A percentile compares a stretch with the other conserved stretches of the same genome.
phyloP scores from a whole-genome alignment of 2,888 invertebrate genomes.

The Volucella inflata region DNA sequence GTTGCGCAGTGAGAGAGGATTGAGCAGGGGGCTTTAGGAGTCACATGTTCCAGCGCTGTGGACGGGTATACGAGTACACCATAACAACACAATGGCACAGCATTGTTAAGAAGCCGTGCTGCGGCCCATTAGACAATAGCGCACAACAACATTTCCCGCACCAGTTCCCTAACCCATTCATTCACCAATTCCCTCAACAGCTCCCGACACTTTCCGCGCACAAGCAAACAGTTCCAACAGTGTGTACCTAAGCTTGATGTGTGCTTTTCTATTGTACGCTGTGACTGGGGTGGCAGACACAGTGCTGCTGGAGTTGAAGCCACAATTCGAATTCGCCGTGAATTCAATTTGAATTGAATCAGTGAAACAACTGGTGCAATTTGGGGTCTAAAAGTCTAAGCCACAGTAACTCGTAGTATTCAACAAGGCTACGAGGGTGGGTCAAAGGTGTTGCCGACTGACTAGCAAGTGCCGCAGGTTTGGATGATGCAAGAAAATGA shows the following conservation, averaged over 20 bases:
- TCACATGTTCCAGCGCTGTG: slow-evolving; percentile 51
- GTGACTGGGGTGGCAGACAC: slow-evolving; percentile 46
- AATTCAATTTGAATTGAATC: too few relatives aligned
- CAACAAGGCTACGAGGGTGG: background rate
- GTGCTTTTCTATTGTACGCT: slow-evolving; percentile 23
- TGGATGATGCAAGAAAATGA: background rate
- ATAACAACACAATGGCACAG: slow-evolving; percentile 67
- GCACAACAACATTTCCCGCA: background rate
- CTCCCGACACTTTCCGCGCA: too few relatives aligned
- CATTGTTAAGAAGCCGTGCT: slow-evolving; percentile 71
- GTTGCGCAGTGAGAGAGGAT: slow-evolving; percentile 6
- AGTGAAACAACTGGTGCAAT: slow-evolving; percentile 65
- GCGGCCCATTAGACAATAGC: slow-evolving; percentile 69
- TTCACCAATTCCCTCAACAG: too few relatives aligned
- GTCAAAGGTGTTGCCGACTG: slow-evolving; percentile 1
- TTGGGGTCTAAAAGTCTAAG: slow-evolving; percentile 29
- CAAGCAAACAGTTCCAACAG: slow-evolving; percentile 3
- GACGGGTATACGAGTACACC: slow-evolving; percentile 55
- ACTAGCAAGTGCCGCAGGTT: background rate
- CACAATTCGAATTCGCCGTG: slow-evolving; percentile 57
- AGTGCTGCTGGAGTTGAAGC: slow-evolving; percentile 62
- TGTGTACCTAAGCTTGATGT: slow-evolving; percentile 40
- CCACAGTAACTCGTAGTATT: slow-evolving; percentile 7
- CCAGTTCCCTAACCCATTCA: too few relatives aligned
- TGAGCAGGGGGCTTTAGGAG: slow-evolving; percentile 41